Conservation (phyloP, 2,113 vertebrate genomes). For the Xyliphius kryptos region DNA sequence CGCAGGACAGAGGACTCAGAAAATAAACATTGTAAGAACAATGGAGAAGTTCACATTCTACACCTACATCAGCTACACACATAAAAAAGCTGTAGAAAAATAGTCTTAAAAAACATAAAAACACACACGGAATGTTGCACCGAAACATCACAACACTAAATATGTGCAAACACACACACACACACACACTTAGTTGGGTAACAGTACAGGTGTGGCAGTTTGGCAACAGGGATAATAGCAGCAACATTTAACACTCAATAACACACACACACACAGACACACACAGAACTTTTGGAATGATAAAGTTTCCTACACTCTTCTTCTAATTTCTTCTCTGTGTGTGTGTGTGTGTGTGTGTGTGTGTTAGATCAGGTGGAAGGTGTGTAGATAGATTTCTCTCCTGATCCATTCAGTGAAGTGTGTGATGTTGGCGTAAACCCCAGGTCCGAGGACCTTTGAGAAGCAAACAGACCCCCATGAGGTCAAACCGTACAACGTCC, state of each 20-base stretch:
- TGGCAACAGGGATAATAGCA: no score
- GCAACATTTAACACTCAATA: no score
- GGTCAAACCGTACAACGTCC: conserved; percentile 81
- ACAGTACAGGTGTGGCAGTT: no score
- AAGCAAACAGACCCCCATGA: conserved; percentile 83
- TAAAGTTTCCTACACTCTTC: no score
- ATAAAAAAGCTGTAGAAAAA: conserved; percentile 68
- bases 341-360: conserved; percentile 21
- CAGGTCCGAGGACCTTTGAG: conserved; percentile 78
- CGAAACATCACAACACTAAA: conserved; percentile 32
- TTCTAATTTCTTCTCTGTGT: conserved; percentile 1
- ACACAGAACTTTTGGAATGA: conserved; percentile 15
- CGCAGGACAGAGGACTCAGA: no score
- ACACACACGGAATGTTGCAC: conserved; percentile 61
- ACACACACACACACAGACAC: neutral
- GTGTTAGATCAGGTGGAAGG: conserved; percentile 30
- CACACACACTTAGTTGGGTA: neutral
- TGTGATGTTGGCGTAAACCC: conserved; percentile 77
- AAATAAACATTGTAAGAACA: neutral
- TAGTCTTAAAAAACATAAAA: conserved; percentile 60
- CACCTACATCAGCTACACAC: conserved; percentile 41
- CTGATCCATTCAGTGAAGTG: conserved; percentile 40
- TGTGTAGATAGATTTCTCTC: conserved; percentile 38
- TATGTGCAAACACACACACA: conserved; percentile 2
- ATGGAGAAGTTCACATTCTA: neutral